These are phyloP conservation scores for Pseudomyrmex pallidus DNA, from an alignment of 1,140 invertebrate genomes.

Conservation along the genomic window DNA sequence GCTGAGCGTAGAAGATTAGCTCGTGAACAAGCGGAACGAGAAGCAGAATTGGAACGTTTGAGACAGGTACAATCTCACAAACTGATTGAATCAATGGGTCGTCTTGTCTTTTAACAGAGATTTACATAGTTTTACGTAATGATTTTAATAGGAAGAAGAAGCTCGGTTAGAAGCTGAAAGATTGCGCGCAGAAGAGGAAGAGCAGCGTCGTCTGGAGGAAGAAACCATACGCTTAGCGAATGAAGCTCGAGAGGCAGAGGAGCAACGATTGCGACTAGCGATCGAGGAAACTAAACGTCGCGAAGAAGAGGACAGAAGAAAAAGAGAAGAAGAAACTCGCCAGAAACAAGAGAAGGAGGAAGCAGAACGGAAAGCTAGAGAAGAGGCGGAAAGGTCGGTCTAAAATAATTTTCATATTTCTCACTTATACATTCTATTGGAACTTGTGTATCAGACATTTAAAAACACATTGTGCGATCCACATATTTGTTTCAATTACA, in stretches of 20 bases:
- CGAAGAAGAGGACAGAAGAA: conserved; percentile 88
- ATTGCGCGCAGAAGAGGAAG: conserved; percentile 92
- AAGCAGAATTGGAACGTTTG: conserved; percentile 92
- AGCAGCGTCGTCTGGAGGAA: conserved; percentile 91
- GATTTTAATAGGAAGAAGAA: conserved; percentile 88
- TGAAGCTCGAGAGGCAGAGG: conserved; percentile 90
- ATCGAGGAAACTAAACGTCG: conserved; percentile 88
- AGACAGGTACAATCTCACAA: conserved; percentile 84
- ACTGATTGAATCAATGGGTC: not conserved
- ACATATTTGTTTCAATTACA: conserved; percentile 75
- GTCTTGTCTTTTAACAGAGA: conserved; percentile 25
- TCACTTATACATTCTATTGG: not conserved
- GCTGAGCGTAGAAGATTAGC: conserved; percentile 93
- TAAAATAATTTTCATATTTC: not conserved
- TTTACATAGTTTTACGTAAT: not conserved
- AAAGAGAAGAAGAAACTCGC: conserved; percentile 89
- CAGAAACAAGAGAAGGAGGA: conserved; percentile 91
- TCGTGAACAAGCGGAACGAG: conserved; percentile 93
- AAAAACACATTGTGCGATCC: no score
- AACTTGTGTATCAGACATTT: not conserved
- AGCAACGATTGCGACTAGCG: conserved; percentile 90
- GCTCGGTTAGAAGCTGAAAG: conserved; percentile 90
- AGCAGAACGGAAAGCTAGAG: conserved; percentile 90
- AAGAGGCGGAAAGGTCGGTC: conserved; percentile 89
- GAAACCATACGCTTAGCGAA: conserved; percentile 89